Evolutionary conservation across 2,888 invertebrate genomes (phyloP).

Genomic region (Melanophora roralis): DNA sequence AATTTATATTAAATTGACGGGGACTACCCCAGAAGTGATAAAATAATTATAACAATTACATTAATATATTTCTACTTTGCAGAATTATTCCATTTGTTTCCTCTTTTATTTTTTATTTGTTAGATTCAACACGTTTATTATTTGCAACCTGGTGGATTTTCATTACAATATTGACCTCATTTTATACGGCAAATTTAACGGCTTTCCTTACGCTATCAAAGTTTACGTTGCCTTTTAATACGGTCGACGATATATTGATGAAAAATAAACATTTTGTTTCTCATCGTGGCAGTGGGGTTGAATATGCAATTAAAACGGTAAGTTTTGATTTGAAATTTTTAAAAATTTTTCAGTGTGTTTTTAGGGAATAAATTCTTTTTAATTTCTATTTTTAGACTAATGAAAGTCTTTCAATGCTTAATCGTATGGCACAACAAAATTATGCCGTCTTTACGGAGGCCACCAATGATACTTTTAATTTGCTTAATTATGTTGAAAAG

Average conservation of each 20-base stretch:
- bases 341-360: no score
- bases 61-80: background rate
- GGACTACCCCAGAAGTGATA: background rate
- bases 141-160: conserved; percentile 96
- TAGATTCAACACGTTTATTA: conserved; percentile 88
- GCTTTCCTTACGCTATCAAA: conserved; percentile 91
- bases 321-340: no score
- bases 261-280: conserved; percentile 86
- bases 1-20: background rate
- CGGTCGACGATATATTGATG: conserved; percentile 81
- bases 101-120: conserved; percentile 67
- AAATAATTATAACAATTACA: background rate
- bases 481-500: conserved; percentile 77
- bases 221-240: conserved; percentile 88
- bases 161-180: conserved; percentile 90
- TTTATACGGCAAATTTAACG: conserved; percentile 93
- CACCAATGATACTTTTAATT: conserved; percentile 75
- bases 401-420: conserved; percentile 73
- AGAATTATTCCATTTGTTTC: background rate
- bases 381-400: conserved; percentile 68
- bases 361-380: no score
- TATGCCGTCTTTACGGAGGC: conserved; percentile 73
- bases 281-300: conserved; percentile 83
- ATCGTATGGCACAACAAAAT: conserved; percentile 72
- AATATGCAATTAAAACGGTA: conserved; percentile 82